Evolutionary conservation across 2,113 vertebrate species (phyloP), one percentile per base, ranked within the genome.

Genomic region (Phylloscopus whistleri): DNA sequence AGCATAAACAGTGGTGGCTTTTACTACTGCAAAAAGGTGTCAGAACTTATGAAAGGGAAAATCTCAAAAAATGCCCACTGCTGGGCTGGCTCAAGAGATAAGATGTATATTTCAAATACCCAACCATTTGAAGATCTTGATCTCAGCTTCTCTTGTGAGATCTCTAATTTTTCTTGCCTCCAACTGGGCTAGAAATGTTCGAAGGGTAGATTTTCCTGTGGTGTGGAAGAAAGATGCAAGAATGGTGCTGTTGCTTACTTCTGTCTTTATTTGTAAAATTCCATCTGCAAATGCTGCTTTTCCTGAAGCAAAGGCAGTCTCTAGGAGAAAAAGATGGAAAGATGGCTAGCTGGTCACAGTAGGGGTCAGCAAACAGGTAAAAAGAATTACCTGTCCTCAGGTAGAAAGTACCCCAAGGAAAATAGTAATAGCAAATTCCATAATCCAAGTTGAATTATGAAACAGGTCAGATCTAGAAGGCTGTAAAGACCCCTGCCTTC

Each of bases 281-380:
- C 44, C 16, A 23, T 18, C 78, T 87, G n/a, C 27, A 87, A 64
- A 76, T 10, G 9, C 33, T 82, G 16, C 13, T 68, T 85, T 89
- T 46, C 62, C n/a, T 75, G 30, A 59, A 84, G 51, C 35, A 84
- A 82, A 84, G 13, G 15, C 39, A 55, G 13, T 33, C 13, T 68
- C 39, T 22, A 60, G 62, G 24, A 91, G 44, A 49, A 85, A 84
- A 83, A 75, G 77, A 55, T 64, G 41, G 41, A 77, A 86, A 64
- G 31, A 37, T 41, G 87, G 46, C 62, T 90, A 96, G 87, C 70
- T 96, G 85, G 82, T 79, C 84, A 85, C 90, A 37, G 58, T 16
- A 79, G 90, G 85, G 49, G 44, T 66, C 70, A 90, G 22, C 66
- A 89, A 41, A 41, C 41, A 41, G n/a, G 37, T 90, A 68, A 37